phyloP scores from a whole-genome alignment of 1,140 invertebrate genomes.

The Papilio glaucus region DNA sequence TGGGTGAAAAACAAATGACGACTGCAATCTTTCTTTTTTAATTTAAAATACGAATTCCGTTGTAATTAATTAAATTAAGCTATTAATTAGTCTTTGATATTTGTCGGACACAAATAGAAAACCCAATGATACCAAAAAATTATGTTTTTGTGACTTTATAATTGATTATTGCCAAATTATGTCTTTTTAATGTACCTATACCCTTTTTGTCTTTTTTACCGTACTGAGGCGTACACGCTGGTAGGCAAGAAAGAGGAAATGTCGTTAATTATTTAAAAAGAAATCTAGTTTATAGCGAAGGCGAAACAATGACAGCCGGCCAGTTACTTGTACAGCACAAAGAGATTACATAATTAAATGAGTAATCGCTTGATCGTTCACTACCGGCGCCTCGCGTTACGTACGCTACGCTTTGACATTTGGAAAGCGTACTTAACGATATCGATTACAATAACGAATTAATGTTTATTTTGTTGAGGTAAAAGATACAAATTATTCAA shows the following conservation, averaged over 20 bases:
- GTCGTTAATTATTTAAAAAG: conserved; percentile 11
- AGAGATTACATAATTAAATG: conserved; percentile 31
- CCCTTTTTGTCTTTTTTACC: too few species aligned
- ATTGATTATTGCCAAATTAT: too few species aligned
- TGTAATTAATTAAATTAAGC: too few species aligned
- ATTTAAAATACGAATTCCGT: too few species aligned
- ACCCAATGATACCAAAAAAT: too few species aligned
- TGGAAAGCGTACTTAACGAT: background rate
- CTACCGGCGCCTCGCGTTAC: conserved; percentile 4
- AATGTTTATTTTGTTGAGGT: conserved; percentile 2
- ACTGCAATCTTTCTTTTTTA: too few species aligned
- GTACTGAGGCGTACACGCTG: background rate
- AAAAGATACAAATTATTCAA: background rate
- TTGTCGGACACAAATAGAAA: too few species aligned
- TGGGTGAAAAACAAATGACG: too few species aligned
- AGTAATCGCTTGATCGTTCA: conserved; percentile 14
- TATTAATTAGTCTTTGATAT: too few species aligned
- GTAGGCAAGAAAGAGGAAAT: conserved; percentile 15
- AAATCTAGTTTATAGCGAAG: conserved; percentile 14
- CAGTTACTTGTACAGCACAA: background rate
- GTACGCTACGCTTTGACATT: background rate
- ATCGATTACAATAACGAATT: conserved; percentile 30
- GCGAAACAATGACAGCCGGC: background rate
- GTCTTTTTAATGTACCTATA: too few species aligned
- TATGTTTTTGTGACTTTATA: too few species aligned